A percentile compares a stretch with the other conserved stretches of the same genome.
These are phyloP conservation scores for Liopterus haemorrhoidalis DNA, from an alignment of 2,888 invertebrate species.

Conservation along the genomic window DNA sequence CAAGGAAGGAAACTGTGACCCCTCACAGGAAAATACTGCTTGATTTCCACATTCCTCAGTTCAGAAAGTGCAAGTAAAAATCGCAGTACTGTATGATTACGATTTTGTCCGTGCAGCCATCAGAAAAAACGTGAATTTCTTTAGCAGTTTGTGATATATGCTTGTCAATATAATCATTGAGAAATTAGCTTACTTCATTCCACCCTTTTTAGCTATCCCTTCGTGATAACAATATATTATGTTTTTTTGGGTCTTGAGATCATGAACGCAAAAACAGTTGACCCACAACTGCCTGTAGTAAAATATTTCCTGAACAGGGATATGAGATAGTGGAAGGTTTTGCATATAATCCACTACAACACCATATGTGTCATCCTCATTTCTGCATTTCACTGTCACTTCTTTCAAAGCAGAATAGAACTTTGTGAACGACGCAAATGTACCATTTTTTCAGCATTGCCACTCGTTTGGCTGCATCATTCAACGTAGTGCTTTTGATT, in stretches of 20 bases:
- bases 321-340: conserved; percentile 30
- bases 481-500: conserved; percentile 24
- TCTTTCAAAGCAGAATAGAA: conserved; percentile 27
- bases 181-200: conserved; percentile 20
- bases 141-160: not conserved
- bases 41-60: not conserved
- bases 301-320: conserved; percentile 36
- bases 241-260: conserved; percentile 16
- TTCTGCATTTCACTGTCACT: conserved; percentile 16
- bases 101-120: conserved; percentile 8
- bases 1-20: not conserved
- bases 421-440: conserved; percentile 31
- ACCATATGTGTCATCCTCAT: conserved; percentile 27
- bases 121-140: conserved; percentile 6
- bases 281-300: conserved; percentile 31
- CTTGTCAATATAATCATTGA: conserved; percentile 3
- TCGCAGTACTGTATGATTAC: not conserved
- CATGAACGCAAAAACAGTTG: conserved; percentile 27
- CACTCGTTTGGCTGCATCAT: conserved; percentile 28
- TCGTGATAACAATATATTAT: conserved; percentile 26
- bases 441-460: conserved; percentile 30
- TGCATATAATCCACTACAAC: conserved; percentile 35
- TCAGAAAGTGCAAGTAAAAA: not conserved
- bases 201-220: conserved; percentile 20
- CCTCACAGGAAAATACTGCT: not conserved